Evolutionary conservation across 2,888 invertebrate species (phyloP), one percentile per base, ranked within the genome.

Genomic region (Chorisops tibialis): DNA sequence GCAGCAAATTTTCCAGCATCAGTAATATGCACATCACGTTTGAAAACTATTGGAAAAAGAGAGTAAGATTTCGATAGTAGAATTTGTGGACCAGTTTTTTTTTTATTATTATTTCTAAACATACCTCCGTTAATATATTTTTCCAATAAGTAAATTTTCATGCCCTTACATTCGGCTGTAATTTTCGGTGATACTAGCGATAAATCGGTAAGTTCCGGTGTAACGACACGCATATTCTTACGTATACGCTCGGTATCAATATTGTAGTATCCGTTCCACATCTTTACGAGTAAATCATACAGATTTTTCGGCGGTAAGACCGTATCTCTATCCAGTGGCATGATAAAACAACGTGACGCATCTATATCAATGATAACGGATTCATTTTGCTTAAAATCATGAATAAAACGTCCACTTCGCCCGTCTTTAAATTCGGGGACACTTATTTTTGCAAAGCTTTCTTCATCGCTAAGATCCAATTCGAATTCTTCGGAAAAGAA

Each of bases 391-490:
- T 86, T 87, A 75, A 97, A 97, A 78, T 97, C 96, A 72, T 97
- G 96, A 69, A 96, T 87, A 73, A 96, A 95, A 66, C 91, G 85
- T 59, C 94, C 92, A 48, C 84, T 84, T 37, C 88, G 85, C 1
- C 92, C 93, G 67, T 89, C 88, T 65, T 85, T 85, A 73, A 92
- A 91, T 73, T 90, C 88, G 12, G 91, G 88, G 6, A 96, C 93
- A 70, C 89, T 85, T 69, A 97, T 91, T 76, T 88, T 89, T 75
- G 95, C 92, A 73, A 88, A 88, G 56, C 83, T 81, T 67, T 88
- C 87, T 22, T 84, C 82, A 50, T 85, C 83, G 35, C 69, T 72
- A 47, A 85, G 75, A 72, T 88, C 89, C 68, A 96, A 83, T 72
- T 94, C 91, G 70, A 95, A 84, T 67, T 88, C 85, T 77, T 95